Conservation (phyloP, 2,888 invertebrate genomes). For the Sialis fuliginosa region DNA sequence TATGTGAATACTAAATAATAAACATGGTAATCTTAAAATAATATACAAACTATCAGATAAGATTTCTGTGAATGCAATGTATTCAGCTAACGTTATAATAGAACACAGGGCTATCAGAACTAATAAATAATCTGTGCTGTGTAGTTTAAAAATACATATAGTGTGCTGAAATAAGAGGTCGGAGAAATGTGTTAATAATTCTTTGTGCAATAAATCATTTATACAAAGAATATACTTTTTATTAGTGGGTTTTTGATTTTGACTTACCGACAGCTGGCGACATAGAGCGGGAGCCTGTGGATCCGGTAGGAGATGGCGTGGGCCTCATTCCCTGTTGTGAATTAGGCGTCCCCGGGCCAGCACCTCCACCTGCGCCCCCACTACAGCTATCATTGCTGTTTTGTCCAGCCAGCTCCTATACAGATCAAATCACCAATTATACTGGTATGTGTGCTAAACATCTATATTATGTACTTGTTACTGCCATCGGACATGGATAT, state of each 20-base stretch:
- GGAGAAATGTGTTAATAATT: too few species aligned
- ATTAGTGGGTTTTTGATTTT: conserved; percentile 3
- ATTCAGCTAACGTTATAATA: too few species aligned
- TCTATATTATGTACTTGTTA: conserved; percentile 4
- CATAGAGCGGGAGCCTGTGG: conserved; percentile 90
- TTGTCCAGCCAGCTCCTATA: conserved; percentile 71
- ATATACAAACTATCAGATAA: too few species aligned
- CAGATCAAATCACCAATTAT: conserved; percentile 7
- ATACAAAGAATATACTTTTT: too few species aligned
- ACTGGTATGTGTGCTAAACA: conserved; percentile 10
- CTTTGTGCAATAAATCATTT: too few species aligned
- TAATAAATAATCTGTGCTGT: too few species aligned
- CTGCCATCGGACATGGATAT: not conserved
- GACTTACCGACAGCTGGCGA: conserved; percentile 89
- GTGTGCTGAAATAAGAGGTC: too few species aligned
- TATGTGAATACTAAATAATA: too few species aligned
- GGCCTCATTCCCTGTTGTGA: conserved; percentile 72
- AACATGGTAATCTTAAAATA: too few species aligned
- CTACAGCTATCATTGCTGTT: conserved; percentile 78
- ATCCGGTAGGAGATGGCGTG: conserved; percentile 84
- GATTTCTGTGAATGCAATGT: too few species aligned
- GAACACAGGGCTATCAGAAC: too few species aligned
- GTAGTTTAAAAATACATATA: too few species aligned
- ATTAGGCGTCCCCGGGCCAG: conserved; percentile 47
- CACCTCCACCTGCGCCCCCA: conserved; percentile 42